A percentile compares a stretch with the other conserved stretches of the same genome.
These are phyloP conservation scores for Ooceraea biroi DNA, from an alignment of 1,140 invertebrate species.

Conservation along the genomic window DNA sequence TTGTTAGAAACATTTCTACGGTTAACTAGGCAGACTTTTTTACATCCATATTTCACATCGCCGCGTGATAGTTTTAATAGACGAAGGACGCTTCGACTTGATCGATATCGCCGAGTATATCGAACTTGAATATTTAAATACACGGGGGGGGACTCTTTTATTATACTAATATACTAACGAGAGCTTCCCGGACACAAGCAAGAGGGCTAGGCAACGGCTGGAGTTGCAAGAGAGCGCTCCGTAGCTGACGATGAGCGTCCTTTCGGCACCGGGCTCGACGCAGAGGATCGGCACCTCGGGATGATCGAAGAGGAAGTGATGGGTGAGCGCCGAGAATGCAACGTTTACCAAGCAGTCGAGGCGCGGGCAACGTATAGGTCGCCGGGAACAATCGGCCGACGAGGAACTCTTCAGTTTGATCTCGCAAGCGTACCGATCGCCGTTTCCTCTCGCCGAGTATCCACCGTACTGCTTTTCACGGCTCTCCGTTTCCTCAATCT, in stretches of 20 bases:
- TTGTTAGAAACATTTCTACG: conserved; percentile 28
- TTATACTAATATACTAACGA: conserved; percentile 81
- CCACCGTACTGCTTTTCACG: conserved; percentile 60
- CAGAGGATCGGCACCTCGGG: conserved; percentile 83
- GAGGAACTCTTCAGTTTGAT: conserved; percentile 74
- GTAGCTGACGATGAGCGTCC: conserved; percentile 81
- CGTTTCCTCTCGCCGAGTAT: conserved; percentile 64
- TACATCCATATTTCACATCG: conserved; percentile 15
- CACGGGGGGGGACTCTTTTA: no score
- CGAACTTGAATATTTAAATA: no score
- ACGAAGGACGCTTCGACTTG: no score
- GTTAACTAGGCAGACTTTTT: conserved; percentile 8
- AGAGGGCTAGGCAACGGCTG: conserved; percentile 81
- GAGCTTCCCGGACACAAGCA: conserved; percentile 82
- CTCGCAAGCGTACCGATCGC: conserved; percentile 62
- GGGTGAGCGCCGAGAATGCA: conserved; percentile 82
- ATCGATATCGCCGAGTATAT: no score
- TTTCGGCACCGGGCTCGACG: conserved; percentile 81
- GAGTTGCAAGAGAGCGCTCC: conserved; percentile 77
- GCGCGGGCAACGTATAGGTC: conserved; percentile 82
- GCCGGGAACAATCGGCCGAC: conserved; percentile 79
- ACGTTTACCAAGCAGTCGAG: conserved; percentile 82
- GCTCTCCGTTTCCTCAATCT: not conserved
- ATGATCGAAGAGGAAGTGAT: conserved; percentile 84
- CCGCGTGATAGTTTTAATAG: no score